These are phyloP conservation scores for Seriola aureovittata DNA, from an alignment of 2,113 vertebrate species.

Conservation along the genomic window DNA sequence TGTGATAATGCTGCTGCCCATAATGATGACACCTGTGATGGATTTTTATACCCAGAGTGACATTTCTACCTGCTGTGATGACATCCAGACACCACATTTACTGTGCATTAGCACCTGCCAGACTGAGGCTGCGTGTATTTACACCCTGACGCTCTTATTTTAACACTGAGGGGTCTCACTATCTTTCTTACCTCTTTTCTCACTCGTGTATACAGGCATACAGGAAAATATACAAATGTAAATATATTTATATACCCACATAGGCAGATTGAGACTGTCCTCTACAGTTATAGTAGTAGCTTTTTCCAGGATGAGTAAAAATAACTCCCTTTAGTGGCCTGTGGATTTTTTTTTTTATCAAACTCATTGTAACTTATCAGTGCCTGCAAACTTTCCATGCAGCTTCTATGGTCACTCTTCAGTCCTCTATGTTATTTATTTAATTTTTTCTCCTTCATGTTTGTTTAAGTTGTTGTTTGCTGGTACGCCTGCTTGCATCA, in stretches of 20 bases:
- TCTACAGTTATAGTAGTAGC: not conserved
- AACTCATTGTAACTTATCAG: not conserved
- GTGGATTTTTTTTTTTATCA: not conserved
- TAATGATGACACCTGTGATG: not conserved
- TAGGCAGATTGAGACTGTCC: not conserved
- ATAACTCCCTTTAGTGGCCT: not conserved
- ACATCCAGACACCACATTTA: not conserved
- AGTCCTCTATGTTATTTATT: not conserved
- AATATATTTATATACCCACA: not conserved
- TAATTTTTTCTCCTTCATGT: not conserved
- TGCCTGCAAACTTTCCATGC: not conserved
- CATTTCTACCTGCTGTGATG: constrained; percentile 11
- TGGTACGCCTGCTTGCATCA: not conserved
- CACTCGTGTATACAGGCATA: not conserved
- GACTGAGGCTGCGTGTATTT: not conserved
- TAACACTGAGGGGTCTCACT: not conserved
- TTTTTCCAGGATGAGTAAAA: not conserved
- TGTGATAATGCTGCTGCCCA: not conserved
- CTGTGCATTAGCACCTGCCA: constrained; percentile 21
- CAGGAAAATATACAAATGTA: not conserved
- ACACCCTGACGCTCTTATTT: not conserved
- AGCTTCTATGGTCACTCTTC: not conserved
- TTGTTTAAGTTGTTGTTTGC: constrained; percentile 2
- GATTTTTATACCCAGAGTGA: constrained; percentile 2
- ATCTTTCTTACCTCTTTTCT: not conserved